Evolutionary conservation across 92 coral and sea anemone genomes (phyloP).

Genomic region (Porites divaricata): DNA sequence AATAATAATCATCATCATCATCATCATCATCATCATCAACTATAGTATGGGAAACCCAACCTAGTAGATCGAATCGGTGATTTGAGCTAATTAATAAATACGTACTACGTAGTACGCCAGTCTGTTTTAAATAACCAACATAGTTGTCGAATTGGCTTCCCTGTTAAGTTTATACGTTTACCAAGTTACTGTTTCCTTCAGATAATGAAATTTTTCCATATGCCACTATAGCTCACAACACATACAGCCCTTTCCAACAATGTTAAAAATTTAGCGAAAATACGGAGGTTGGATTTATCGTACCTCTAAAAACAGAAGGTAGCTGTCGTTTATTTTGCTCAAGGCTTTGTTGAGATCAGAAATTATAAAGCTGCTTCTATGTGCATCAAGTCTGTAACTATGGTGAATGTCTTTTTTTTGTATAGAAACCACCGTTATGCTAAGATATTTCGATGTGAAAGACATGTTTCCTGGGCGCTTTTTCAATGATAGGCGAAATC

Average conservation of each 20-base stretch:
- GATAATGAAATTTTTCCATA: neutral
- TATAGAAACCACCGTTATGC: neutral
- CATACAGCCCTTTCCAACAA: neutral
- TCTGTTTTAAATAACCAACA: too few species aligned
- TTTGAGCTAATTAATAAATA: too few species aligned
- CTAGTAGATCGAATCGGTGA: too few species aligned
- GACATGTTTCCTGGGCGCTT: neutral
- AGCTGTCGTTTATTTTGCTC: neutral
- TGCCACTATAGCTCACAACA: neutral
- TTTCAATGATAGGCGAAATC: neutral
- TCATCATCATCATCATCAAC: too few species aligned
- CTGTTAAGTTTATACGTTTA: too few species aligned
- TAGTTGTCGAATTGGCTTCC: too few species aligned
- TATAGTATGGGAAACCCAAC: too few species aligned
- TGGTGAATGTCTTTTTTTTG: neutral
- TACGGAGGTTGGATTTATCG: neutral
- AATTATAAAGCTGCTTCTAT: neutral
- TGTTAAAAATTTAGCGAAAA: neutral
- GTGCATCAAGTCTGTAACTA: neutral
- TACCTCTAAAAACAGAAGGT: slow-evolving; percentile 1
- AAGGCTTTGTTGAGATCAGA: neutral
- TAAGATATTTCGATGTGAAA: neutral
- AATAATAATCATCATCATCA: too few species aligned
- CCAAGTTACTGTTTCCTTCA: too few species aligned
- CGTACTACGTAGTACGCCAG: too few species aligned